Conservation (phyloP, 2,888 invertebrate species). For the Athetis lepigone region DNA sequence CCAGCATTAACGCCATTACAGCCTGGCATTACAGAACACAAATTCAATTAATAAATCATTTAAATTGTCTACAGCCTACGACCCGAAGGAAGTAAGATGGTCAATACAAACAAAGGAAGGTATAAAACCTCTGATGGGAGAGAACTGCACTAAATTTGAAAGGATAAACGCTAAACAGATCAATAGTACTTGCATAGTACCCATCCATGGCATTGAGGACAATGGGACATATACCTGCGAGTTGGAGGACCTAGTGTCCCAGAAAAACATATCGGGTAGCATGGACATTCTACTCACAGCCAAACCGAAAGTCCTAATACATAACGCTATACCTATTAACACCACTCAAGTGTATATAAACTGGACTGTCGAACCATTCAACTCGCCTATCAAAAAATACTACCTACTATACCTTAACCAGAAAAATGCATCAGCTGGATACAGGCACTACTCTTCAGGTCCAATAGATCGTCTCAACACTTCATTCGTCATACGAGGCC, state of each 20-base stretch:
- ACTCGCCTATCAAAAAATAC: slow-evolving; percentile 92
- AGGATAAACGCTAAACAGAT: slow-evolving; percentile 90
- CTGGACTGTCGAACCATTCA: slow-evolving; percentile 95
- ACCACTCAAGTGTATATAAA: slow-evolving; percentile 94
- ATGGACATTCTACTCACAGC: slow-evolving; percentile 92
- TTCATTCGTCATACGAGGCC: slow-evolving; percentile 92
- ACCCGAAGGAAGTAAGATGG: slow-evolving; percentile 80
- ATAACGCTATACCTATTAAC: slow-evolving; percentile 94
- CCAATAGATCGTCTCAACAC: slow-evolving; percentile 91
- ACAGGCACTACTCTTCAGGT: slow-evolving; percentile 8
- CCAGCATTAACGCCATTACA: not conserved
- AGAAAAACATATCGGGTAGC: slow-evolving; percentile 80
- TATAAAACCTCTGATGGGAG: slow-evolving; percentile 44
- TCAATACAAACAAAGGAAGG: slow-evolving; percentile 71
- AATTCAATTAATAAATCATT: not conserved
- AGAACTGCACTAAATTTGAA: slow-evolving; percentile 18
- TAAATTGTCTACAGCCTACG: slow-evolving; percentile 48
- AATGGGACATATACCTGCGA: slow-evolving; percentile 91
- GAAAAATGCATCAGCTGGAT: not conserved
- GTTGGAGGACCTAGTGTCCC: slow-evolving; percentile 74
- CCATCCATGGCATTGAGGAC: slow-evolving; percentile 90
- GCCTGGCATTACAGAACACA: not conserved
- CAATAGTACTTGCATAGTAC: slow-evolving; percentile 87
- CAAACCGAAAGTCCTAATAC: slow-evolving; percentile 93
- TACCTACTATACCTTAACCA: slow-evolving; percentile 85